A percentile compares a stretch with the other conserved stretches of the same genome.
These are phyloP conservation scores for Coelinius sp. DNA, from an alignment of 2,888 invertebrate genomes.

Conservation along the genomic window DNA sequence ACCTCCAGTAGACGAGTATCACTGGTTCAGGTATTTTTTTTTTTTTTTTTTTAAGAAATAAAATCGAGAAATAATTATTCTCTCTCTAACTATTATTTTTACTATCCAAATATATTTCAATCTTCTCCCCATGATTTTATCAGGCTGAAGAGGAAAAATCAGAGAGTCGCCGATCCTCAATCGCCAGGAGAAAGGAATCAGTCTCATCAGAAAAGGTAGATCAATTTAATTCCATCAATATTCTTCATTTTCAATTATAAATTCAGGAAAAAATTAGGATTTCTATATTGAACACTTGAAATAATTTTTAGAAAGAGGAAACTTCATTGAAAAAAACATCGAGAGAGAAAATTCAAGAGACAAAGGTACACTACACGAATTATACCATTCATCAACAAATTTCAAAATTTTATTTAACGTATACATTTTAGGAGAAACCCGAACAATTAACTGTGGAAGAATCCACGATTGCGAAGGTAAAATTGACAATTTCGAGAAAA, in stretches of 20 bases:
- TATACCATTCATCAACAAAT: slow-evolving; percentile 18
- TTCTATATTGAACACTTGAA: not conserved
- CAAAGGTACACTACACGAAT: slow-evolving; percentile 51
- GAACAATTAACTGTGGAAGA: slow-evolving; percentile 46
- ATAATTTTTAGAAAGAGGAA: slow-evolving; percentile 54
- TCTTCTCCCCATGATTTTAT: not conserved
- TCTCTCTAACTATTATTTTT: not conserved
- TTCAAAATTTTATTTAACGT: slow-evolving; percentile 21
- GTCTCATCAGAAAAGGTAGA: slow-evolving; percentile 57
- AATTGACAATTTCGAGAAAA: not conserved
- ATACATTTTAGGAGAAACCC: slow-evolving; percentile 46
- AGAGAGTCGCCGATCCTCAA: slow-evolving; percentile 72
- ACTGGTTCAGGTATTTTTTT: slow-evolving; percentile 58
- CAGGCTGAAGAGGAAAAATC: slow-evolving; percentile 71
- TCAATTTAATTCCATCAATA: not conserved
- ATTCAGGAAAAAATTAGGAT: no score
- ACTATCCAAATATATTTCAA: not conserved
- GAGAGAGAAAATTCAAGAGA: slow-evolving; percentile 49
- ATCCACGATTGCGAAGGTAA: slow-evolving; percentile 53
- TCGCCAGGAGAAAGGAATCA: slow-evolving; percentile 45
- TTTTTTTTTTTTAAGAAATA: not conserved
- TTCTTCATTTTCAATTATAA: not conserved
- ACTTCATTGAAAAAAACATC: slow-evolving; percentile 49
- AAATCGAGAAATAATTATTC: slow-evolving; percentile 3
- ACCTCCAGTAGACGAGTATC: slow-evolving; percentile 62